A percentile compares a stretch with the other conserved stretches of the same genome.
These are phyloP conservation scores for Dendrolimus punctatus DNA, from an alignment of 1,140 invertebrate genomes.

Conservation along the genomic window DNA sequence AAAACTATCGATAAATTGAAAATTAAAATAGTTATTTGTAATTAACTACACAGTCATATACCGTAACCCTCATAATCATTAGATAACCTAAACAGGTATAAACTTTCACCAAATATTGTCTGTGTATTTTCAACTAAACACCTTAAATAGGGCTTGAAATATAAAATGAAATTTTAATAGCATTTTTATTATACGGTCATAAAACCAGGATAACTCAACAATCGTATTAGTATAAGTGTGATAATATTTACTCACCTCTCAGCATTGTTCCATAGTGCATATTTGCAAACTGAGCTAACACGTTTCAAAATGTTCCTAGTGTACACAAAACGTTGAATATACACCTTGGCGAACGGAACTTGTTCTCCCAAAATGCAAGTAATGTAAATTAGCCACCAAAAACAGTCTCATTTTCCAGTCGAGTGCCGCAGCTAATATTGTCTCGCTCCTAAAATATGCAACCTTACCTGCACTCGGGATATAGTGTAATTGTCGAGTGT, in stretches of 20 bases:
- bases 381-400: slow-evolving; percentile 66
- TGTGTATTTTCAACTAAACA: too few species aligned
- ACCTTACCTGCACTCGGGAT: slow-evolving; percentile 57
- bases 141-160: too few species aligned
- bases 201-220: too few species aligned
- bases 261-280: slow-evolving; percentile 32
- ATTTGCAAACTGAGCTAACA: slow-evolving; percentile 40
- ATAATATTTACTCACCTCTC: slow-evolving; percentile 23
- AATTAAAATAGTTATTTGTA: too few species aligned
- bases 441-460: slow-evolving; percentile 63
- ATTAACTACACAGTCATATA: too few species aligned
- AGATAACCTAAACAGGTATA: too few species aligned
- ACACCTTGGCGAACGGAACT: slow-evolving; percentile 35
- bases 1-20: too few species aligned
- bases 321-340: slow-evolving; percentile 32
- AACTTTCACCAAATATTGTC: too few species aligned
- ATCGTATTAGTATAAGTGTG: background rate
- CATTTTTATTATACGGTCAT: too few species aligned
- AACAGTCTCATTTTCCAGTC: slow-evolving; percentile 63
- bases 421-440: slow-evolving; percentile 62
- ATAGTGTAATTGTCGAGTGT: slow-evolving; percentile 64
- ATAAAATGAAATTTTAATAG: too few species aligned
- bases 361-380: slow-evolving; percentile 48
- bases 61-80: too few species aligned
- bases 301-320: slow-evolving; percentile 40